Conservation (phyloP, 2,113 vertebrate species). For the Gallinago paraguaiae region DNA sequence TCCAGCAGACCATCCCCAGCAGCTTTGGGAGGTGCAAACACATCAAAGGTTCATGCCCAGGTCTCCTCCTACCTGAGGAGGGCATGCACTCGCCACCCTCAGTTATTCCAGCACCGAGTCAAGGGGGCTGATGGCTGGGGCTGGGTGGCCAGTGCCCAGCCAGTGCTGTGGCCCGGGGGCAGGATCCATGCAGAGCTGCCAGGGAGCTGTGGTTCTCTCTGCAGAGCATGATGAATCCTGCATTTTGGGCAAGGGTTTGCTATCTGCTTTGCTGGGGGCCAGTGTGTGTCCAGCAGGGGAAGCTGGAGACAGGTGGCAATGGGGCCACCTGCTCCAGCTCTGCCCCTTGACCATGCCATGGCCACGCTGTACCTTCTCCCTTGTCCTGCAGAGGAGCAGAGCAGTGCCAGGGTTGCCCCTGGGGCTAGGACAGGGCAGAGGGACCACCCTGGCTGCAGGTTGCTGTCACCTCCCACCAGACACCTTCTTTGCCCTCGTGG, state of each 20-base stretch:
- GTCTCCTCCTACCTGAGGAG: background rate
- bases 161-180: background rate
- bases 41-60: slow-evolving; percentile 17
- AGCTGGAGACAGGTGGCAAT: background rate
- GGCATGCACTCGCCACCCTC: background rate
- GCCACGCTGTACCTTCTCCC: fast-evolving
- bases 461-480: fast-evolving
- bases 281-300: background rate
- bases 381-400: background rate
- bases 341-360: background rate
- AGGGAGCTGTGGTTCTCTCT: fast-evolving
- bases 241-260: background rate
- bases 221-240: background rate
- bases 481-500: background rate
- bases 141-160: fast-evolving
- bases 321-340: background rate
- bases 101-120: background rate
- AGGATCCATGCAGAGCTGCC: background rate
- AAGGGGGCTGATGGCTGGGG: background rate
- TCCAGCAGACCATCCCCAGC: background rate
- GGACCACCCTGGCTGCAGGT: background rate
- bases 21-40: background rate
- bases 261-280: background rate
- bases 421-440: background rate
- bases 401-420: background rate